Evolutionary conservation across 2,113 vertebrate species (phyloP).

Genomic region (Lepus timidus): DNA sequence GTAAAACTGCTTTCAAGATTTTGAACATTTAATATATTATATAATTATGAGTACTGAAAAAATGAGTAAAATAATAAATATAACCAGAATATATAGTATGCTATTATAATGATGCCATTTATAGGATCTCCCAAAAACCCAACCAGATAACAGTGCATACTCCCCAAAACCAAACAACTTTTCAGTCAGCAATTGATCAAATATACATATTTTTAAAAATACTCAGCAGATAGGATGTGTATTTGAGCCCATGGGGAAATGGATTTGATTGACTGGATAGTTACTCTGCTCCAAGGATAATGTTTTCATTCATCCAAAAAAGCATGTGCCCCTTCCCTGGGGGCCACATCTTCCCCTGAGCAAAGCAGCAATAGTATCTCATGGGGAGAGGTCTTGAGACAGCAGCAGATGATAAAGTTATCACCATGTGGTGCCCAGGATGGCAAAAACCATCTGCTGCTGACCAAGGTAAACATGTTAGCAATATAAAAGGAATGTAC

Average conservation of each 20-base stretch:
- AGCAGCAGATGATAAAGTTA: neutral
- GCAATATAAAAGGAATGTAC: neutral
- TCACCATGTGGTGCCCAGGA: no score
- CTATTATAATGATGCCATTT: neutral
- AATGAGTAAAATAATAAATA: neutral
- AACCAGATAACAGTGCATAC: neutral
- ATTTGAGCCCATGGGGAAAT: neutral
- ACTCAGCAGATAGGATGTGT: neutral
- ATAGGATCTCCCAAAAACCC: neutral
- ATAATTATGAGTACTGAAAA: neutral
- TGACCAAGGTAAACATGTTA: neutral
- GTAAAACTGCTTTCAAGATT: slow-evolving; percentile 9
- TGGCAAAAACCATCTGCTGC: neutral
- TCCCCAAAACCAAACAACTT: neutral
- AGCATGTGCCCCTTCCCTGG: neutral
- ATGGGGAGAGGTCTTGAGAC: neutral
- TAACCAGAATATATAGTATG: neutral
- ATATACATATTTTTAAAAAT: neutral
- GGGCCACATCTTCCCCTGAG: neutral
- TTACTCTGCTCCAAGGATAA: neutral
- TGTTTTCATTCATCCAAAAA: neutral
- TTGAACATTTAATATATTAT: neutral
- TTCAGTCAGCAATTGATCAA: neutral
- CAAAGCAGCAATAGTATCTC: neutral
- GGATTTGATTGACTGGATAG: neutral